Percentiles rank a stretch among this genome's conserved stretches.
Evolutionary conservation across 2,888 invertebrate species (phyloP).

Genomic region (Trichopoda pennipes): DNA sequence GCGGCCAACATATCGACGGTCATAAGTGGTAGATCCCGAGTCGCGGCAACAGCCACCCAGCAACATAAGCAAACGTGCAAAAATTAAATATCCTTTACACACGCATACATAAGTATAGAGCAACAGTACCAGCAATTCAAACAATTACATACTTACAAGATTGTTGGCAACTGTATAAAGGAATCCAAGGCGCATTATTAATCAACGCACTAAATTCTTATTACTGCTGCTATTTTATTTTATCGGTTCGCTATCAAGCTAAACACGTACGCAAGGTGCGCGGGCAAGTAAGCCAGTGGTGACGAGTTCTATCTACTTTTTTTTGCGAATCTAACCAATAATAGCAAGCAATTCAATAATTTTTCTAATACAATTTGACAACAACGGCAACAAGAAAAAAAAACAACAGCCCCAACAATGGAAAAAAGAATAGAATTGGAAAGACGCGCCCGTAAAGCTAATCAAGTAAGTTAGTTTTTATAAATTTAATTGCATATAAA

Average conservation of each 20-base stretch:
- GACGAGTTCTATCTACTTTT: constrained; percentile 47
- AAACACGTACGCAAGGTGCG: constrained; percentile 54
- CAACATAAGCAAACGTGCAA: constrained; percentile 16
- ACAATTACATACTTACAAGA: neutral
- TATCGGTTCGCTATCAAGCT: constrained; percentile 6
- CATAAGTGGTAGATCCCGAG: constrained; percentile 31
- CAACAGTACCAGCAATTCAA: constrained; percentile 12
- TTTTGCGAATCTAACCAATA: constrained; percentile 23
- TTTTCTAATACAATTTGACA: constrained; percentile 17
- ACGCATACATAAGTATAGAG: neutral
- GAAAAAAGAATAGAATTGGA: constrained; percentile 98
- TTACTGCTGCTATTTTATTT: neutral
- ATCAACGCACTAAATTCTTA: constrained; percentile 31
- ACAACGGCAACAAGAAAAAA: constrained; percentile 44
- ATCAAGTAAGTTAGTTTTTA: constrained; percentile 86
- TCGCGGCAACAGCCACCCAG: constrained; percentile 42
- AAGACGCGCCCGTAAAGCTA: constrained; percentile 93
- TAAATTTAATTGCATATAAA: neutral
- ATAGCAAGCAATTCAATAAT: neutral
- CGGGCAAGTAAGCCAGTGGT: constrained; percentile 32
- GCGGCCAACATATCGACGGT: constrained; percentile 23
- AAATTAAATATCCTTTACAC: constrained; percentile 15
- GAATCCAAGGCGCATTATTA: constrained; percentile 34
- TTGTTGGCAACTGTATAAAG: constrained; percentile 15
- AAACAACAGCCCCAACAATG: constrained; percentile 82